Conservation (phyloP, 1,140 invertebrate genomes). For the Onthophagus taurus region DNA sequence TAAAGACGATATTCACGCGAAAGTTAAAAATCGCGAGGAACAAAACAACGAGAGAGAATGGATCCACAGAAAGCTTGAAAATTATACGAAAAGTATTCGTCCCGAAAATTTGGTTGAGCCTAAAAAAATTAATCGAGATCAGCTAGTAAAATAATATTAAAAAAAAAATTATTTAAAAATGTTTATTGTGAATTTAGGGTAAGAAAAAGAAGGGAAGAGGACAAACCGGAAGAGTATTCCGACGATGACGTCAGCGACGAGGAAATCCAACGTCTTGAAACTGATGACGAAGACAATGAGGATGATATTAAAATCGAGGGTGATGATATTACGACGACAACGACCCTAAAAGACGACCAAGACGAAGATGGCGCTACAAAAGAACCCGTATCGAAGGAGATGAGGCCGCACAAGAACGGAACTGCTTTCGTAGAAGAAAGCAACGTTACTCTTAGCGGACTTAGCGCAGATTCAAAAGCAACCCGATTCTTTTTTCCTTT, state of each 20-base stretch:
- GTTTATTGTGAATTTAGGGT: not conserved
- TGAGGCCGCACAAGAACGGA: too few species aligned
- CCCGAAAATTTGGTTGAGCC: too few species aligned
- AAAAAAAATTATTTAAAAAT: not conserved
- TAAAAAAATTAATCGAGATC: not conserved
- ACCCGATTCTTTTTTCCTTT: too few species aligned
- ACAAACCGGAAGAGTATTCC: slow-evolving; percentile 8
- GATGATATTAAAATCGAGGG: slow-evolving; percentile 20
- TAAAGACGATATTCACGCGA: too few species aligned
- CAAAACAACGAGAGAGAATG: not conserved
- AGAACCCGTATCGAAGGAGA: slow-evolving; percentile 13
- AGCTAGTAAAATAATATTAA: not conserved
- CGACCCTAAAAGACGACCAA: not conserved
- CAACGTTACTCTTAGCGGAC: too few species aligned
- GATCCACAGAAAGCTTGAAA: not conserved
- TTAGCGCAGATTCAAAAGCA: too few species aligned
- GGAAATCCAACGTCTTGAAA: slow-evolving; percentile 10
- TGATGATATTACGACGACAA: slow-evolving; percentile 4
- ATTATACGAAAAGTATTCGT: too few species aligned
- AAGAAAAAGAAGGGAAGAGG: not conserved
- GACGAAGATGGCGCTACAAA: slow-evolving; percentile 10
- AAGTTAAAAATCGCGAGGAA: too few species aligned
- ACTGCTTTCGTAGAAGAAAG: too few species aligned
- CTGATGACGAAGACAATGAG: slow-evolving; percentile 13
- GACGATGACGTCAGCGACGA: slow-evolving; percentile 17